Conservation (phyloP, 2,888 invertebrate genomes). For the Nebria salina region DNA sequence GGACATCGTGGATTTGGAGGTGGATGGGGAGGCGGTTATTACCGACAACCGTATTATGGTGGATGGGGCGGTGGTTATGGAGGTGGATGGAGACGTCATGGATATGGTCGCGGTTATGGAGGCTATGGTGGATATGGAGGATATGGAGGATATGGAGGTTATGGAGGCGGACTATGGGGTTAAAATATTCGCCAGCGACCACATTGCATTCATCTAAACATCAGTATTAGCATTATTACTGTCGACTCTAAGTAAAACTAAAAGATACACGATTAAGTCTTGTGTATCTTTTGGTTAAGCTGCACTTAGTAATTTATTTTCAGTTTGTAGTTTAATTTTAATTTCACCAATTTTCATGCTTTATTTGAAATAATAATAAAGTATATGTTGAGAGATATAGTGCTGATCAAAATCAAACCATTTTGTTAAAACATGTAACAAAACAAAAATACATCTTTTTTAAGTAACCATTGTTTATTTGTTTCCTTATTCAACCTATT, state of each 20-base stretch:
- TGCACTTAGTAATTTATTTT: neutral
- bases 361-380: neutral
- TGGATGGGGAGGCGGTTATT: conserved; percentile 40
- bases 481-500: neutral
- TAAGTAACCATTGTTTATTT: neutral
- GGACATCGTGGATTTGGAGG: conserved; percentile 46
- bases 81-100: conserved; percentile 44
- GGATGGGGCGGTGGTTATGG: conserved; percentile 44
- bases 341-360: neutral
- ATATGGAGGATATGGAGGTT: conserved; percentile 24
- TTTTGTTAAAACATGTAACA: neutral
- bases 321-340: neutral
- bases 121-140: conserved; percentile 31
- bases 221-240: neutral
- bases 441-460: neutral
- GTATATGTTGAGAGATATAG: neutral
- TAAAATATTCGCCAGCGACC: conserved; percentile 20
- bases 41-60: conserved; percentile 15
- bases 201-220: neutral
- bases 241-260: neutral
- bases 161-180: conserved; percentile 45
- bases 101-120: conserved; percentile 36
- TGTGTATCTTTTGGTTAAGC: neutral
- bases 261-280: neutral
- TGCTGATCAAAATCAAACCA: conserved; percentile 1